A percentile compares a stretch with the other conserved stretches of the same genome.
phyloP scores from a whole-genome alignment of 2,113 vertebrate species.

The Misgurnus anguillicaudatus region DNA sequence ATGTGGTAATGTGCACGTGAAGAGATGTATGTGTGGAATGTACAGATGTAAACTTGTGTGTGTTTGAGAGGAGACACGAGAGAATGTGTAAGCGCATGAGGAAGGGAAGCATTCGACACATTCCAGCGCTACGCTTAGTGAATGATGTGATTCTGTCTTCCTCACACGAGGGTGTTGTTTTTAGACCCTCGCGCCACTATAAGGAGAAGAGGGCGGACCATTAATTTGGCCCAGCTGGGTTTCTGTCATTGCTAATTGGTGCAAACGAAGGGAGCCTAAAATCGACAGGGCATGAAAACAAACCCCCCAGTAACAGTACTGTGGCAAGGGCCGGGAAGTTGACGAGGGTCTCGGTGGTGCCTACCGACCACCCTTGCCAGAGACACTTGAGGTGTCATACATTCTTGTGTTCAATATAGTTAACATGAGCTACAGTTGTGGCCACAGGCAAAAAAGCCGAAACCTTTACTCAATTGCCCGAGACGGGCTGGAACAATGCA shows the following conservation, averaged over 20 bases:
- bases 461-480: background rate
- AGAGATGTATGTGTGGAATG: constrained; percentile 13
- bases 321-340: constrained; percentile 51
- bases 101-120: constrained; percentile 33
- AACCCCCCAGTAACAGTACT: constrained; percentile 55
- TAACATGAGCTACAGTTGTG: constrained; percentile 17
- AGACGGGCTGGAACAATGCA: background rate
- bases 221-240: constrained; percentile 57
- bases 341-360: background rate
- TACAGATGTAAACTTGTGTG: constrained; percentile 39
- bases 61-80: constrained; percentile 46
- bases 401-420: background rate
- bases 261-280: constrained; percentile 53
- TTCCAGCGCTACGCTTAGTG: constrained; percentile 42
- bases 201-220: constrained; percentile 35
- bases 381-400: constrained; percentile 9
- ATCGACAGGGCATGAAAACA: constrained; percentile 62
- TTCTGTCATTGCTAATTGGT: constrained; percentile 68
- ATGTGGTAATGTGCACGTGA: background rate
- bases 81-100: constrained; percentile 31
- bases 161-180: constrained; percentile 50
- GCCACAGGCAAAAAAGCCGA: constrained; percentile 5
- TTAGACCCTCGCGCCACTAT: constrained; percentile 47
- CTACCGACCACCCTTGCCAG: background rate
- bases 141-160: constrained; percentile 54